These are phyloP conservation scores for Diploptera punctata DNA, from an alignment of 2,888 invertebrate species.

Conservation along the genomic window DNA sequence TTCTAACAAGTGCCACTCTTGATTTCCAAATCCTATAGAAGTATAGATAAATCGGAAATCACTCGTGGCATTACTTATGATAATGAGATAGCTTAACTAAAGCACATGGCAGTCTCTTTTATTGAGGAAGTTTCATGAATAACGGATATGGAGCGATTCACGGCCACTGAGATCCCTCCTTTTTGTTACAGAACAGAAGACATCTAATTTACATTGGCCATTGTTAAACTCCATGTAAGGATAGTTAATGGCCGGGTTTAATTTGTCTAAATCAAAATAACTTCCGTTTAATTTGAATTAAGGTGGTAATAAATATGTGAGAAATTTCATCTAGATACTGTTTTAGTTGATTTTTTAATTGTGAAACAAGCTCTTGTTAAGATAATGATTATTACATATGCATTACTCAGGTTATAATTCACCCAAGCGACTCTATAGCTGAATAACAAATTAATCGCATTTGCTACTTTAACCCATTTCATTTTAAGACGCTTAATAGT, in stretches of 20 bases:
- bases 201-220: constrained; percentile 1
- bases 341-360: not conserved
- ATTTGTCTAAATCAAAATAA: not conserved
- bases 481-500: no score
- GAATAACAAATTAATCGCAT: no score
- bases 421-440: no score
- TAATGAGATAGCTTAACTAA: no score
- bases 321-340: not conserved
- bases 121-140: not conserved
- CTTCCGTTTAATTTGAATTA: not conserved
- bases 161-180: not conserved
- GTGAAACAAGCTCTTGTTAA: not conserved
- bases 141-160: not conserved
- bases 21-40: no score
- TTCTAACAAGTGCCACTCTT: no score
- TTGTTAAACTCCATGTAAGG: not conserved
- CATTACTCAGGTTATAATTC: no score
- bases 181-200: not conserved
- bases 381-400: no score
- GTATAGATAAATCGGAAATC: no score
- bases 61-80: no score
- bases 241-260: not conserved
- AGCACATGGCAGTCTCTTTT: no score
- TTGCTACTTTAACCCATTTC: no score
- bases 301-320: not conserved